Evolutionary conservation across 2,797 vertebrate species (phyloP).

Genomic region (Crocodylus rhombifer): DNA sequence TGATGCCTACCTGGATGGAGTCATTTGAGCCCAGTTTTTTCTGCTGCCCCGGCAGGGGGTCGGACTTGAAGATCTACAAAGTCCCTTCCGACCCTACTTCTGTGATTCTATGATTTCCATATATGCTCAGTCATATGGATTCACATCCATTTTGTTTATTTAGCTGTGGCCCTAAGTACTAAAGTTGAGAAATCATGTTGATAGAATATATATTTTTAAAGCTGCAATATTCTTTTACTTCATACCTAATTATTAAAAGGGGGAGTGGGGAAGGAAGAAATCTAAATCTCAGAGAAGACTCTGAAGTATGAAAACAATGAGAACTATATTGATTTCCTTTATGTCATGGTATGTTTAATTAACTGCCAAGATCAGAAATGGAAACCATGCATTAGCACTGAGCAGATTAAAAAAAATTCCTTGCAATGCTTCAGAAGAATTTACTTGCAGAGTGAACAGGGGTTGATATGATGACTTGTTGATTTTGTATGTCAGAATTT

Average conservation of each 20-base stretch:
- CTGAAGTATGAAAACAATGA: neutral
- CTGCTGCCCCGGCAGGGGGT: too few relatives aligned
- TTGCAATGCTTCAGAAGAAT: neutral
- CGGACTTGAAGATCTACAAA: too few relatives aligned
- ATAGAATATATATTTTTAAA: neutral
- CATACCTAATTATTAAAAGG: neutral
- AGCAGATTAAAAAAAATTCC: neutral
- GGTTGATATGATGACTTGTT: neutral
- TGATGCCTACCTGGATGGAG: too few relatives aligned
- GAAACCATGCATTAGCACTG: neutral
- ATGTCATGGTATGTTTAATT: constrained; percentile 7
- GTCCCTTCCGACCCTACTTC: too few relatives aligned
- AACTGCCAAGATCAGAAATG: constrained; percentile 15
- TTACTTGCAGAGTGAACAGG: neutral
- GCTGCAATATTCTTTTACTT: neutral
- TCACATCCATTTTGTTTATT: neutral
- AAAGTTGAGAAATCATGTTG: neutral
- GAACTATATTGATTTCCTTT: constrained; percentile 10
- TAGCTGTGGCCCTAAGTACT: neutral
- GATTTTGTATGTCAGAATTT: neutral
- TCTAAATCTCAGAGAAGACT: neutral
- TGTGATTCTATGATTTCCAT: too few relatives aligned
- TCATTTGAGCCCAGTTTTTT: too few relatives aligned
- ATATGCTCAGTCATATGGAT: neutral
- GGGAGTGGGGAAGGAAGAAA: neutral